These are phyloP conservation scores for Holocentrus rufus DNA, from an alignment of 2,797 vertebrate genomes.

Conservation along the genomic window DNA sequence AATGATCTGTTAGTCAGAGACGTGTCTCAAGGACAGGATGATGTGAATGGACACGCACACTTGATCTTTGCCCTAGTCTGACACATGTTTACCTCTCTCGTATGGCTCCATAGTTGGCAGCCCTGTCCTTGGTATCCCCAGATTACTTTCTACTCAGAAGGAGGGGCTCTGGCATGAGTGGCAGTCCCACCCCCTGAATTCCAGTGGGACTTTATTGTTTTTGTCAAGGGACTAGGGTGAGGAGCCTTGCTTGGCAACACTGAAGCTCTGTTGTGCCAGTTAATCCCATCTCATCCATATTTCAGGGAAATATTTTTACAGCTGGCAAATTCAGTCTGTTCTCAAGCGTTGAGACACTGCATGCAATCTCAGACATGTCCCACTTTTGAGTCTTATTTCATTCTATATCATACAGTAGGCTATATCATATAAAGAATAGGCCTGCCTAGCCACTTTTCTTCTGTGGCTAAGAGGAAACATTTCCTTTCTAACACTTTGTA, in stretches of 20 bases:
- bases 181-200: background rate
- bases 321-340: background rate
- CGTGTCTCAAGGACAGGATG: slow-evolving; percentile 8
- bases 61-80: slow-evolving; percentile 51
- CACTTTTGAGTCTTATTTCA: background rate
- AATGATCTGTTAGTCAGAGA: background rate
- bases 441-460: background rate
- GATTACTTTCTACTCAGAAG: slow-evolving; percentile 1
- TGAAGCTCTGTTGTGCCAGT: background rate
- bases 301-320: background rate
- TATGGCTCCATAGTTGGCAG: background rate
- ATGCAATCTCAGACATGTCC: background rate
- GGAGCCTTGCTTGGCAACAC: background rate
- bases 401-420: background rate
- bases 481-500: background rate
- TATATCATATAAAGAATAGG: background rate
- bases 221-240: background rate
- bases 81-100: slow-evolving; percentile 18
- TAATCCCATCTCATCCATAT: slow-evolving; percentile 1
- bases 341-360: background rate
- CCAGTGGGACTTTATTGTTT: background rate
- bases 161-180: background rate
- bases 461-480: background rate
- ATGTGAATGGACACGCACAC: slow-evolving; percentile 13
- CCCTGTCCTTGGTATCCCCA: background rate